A percentile compares a stretch with the other conserved stretches of the same genome.
phyloP scores from a whole-genome alignment of 2,888 invertebrate genomes.

The Zaprionus lineosus region DNA sequence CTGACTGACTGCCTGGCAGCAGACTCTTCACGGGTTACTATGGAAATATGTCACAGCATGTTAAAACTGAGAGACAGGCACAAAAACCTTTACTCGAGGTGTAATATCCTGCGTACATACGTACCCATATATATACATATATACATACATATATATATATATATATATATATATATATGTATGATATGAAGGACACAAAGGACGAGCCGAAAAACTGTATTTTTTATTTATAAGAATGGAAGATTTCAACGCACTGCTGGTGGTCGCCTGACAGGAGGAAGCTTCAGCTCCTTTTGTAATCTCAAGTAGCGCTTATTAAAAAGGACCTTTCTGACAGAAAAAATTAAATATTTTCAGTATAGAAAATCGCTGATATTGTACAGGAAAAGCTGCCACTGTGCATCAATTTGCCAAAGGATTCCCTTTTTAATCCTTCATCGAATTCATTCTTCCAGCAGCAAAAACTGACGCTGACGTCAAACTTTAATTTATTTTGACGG shows the following conservation, averaged over 20 bases:
- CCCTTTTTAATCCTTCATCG: too few relatives aligned
- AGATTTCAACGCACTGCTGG: slow-evolving; percentile 41
- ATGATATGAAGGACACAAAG: background rate
- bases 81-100: slow-evolving; percentile 74
- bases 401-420: too few relatives aligned
- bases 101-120: slow-evolving; percentile 64
- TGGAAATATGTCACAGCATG: slow-evolving; percentile 77
- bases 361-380: too few relatives aligned
- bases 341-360: too few relatives aligned
- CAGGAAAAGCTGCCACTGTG: too few relatives aligned
- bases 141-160: slow-evolving; percentile 5
- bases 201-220: too few relatives aligned
- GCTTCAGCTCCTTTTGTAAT: slow-evolving; percentile 38
- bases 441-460: too few relatives aligned
- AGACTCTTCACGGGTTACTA: slow-evolving; percentile 42
- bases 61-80: slow-evolving; percentile 74
- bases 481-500: too few relatives aligned
- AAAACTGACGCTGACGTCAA: too few relatives aligned
- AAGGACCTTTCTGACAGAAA: too few relatives aligned
- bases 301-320: slow-evolving; percentile 57
- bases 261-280: slow-evolving; percentile 39
- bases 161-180: slow-evolving; percentile 1
- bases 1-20: slow-evolving; percentile 42
- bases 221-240: too few relatives aligned
- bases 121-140: slow-evolving; percentile 8